These are phyloP conservation scores for Rousettus madagascariensis DNA, from an alignment of 2,797 vertebrate species.

Conservation along the genomic window DNA sequence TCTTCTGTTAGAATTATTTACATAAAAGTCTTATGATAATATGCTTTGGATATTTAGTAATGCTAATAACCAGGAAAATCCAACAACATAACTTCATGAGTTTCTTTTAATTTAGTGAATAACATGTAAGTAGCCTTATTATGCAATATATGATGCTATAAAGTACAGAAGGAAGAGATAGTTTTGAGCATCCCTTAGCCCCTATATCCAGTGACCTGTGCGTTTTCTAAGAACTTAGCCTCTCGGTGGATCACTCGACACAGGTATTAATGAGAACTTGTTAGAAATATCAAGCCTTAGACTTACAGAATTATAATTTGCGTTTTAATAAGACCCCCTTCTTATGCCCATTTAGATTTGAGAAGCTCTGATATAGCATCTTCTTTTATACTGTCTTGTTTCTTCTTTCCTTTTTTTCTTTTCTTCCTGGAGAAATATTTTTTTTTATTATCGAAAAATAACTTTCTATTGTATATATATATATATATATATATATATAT, in stretches of 20 bases:
- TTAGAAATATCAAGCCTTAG: background rate
- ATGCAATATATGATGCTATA: background rate
- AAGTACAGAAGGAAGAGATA: conserved; percentile 16
- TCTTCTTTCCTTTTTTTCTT: background rate
- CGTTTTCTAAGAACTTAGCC: background rate
- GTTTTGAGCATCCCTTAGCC: background rate
- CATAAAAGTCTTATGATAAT: background rate
- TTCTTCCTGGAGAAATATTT: background rate
- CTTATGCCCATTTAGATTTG: background rate
- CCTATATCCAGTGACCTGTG: background rate
- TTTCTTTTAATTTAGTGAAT: conserved; percentile 59
- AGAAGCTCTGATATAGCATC: background rate
- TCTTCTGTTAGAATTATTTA: conserved; percentile 38
- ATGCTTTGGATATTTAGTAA: background rate
- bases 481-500: background rate
- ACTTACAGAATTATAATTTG: background rate
- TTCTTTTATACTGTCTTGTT: background rate
- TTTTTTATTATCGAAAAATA: background rate
- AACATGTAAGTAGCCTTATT: conserved; percentile 29
- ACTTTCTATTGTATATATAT: background rate
- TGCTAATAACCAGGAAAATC: background rate
- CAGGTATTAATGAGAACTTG: background rate
- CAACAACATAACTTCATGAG: background rate
- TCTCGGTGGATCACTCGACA: background rate
- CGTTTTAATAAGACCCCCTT: background rate